Evolutionary conservation across 2,888 invertebrate genomes (phyloP), one percentile per base, ranked within the genome.

Genomic region (Drosophila picticornis): DNA sequence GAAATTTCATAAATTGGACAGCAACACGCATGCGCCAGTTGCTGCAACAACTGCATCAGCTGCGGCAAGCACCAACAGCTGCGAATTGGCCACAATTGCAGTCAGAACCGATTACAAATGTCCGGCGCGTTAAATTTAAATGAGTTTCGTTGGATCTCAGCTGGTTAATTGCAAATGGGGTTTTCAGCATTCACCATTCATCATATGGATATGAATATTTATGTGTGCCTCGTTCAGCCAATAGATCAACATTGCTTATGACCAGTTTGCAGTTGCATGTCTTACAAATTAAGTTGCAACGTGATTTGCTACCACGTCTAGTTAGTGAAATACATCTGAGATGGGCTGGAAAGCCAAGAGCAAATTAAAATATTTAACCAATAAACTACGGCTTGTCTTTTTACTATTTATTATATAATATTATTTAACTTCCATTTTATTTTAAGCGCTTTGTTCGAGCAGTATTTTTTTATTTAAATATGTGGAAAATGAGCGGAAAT

Each of bases 21-120:
- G 73, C 73, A 60, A 73, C 91, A 91, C 89, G 89, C 89, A 90
- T 83, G 88, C 72, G 74, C 69, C 81, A 80, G 73, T 81, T 73
- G 76, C 66, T 68, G 70, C 69, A 77, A 50, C 60, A 57, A 60
- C 69, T 36, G 66, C 77, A 77, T 63, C 77, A 62, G 61, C 62
- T 61, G 60, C 68, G 72, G 34, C 64, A 36, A 29, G 58, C 67
- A 43, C 13, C 67, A 59, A 43, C 64, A 34, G 52, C 76, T 43
- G 59, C 71, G 38, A 58, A 61, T 62, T 51, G 68, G 68, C 52
- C 55, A 64, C 72, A 86, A 83, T 88, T 81, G 75, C 75, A 69
- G 22, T 57, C 62, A 72, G 84, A 77, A 81, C 72, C 46, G 63
- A 86, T 84, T 87, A 75, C 59, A 81, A 83, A 84, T 72, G 77